These are phyloP conservation scores for Deroptyus accipitrinus DNA, from an alignment of 2,113 vertebrate genomes.

Conservation along the genomic window DNA sequence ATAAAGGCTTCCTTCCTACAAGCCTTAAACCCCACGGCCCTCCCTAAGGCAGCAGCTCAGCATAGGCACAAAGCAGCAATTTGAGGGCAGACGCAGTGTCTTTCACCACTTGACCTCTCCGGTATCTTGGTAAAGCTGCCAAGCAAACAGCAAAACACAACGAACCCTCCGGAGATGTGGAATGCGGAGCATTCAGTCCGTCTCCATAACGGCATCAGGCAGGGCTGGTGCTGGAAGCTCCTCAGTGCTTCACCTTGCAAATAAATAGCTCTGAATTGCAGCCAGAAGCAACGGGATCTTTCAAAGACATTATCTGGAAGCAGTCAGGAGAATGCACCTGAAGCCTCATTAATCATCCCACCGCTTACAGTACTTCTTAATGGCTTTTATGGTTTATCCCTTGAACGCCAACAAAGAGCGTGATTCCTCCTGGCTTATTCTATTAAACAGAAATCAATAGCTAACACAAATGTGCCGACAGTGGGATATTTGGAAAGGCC, in stretches of 20 bases:
- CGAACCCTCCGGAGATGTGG: constrained; percentile 18
- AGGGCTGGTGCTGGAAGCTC: not conserved
- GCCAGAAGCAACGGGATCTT: constrained; percentile 76
- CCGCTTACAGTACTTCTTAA: constrained; percentile 76
- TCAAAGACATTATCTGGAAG: constrained; percentile 82
- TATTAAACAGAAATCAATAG: constrained; percentile 83
- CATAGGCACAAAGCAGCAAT: not conserved
- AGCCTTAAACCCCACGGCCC: not conserved
- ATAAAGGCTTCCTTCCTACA: not conserved
- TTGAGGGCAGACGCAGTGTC: not conserved
- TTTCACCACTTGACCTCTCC: constrained; percentile 21
- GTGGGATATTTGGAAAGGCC: constrained; percentile 66
- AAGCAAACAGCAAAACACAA: not conserved
- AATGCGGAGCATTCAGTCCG: constrained; percentile 31
- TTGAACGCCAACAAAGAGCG: constrained; percentile 77
- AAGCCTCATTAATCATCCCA: constrained; percentile 78
- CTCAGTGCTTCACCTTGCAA: constrained; percentile 77
- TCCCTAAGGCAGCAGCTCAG: not conserved
- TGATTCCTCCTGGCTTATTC: constrained; percentile 78
- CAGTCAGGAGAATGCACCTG: constrained; percentile 70
- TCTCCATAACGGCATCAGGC: constrained; percentile 48
- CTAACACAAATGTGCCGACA: constrained; percentile 76
- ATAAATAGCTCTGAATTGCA: constrained; percentile 78
- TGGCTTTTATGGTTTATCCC: constrained; percentile 81
- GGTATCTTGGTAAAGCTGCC: not conserved